Evolutionary conservation across 2,797 vertebrate genomes (phyloP).

Genomic region (Smutsia temminckii): DNA sequence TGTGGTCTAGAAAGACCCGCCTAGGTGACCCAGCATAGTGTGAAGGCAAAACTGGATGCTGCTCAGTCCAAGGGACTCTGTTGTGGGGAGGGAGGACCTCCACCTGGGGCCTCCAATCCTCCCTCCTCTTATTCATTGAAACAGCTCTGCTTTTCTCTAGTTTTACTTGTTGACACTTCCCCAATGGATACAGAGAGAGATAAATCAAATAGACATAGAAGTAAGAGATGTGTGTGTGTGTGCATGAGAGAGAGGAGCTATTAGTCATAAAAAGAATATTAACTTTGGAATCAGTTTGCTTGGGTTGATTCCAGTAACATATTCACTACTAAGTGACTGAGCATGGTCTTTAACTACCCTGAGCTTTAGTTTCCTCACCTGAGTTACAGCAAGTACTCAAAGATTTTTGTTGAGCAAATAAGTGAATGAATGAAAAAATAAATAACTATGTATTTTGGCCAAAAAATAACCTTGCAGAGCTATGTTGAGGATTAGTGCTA

Average conservation of each 20-base stretch:
- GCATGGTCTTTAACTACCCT: not conserved
- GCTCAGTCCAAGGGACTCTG: not conserved
- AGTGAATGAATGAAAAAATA: conserved; percentile 7
- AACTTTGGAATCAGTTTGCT: not conserved
- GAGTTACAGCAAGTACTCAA: not conserved
- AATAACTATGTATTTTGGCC: conserved; percentile 4
- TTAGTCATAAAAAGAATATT: not conserved
- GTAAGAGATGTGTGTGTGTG: not conserved
- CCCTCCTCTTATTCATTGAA: not conserved
- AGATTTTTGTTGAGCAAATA: conserved; percentile 9
- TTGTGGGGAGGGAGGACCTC: too few species aligned
- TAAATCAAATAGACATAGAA: not conserved
- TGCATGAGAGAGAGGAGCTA: not conserved
- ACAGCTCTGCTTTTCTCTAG: not conserved
- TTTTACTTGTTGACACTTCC: not conserved
- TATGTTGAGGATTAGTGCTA: not conserved
- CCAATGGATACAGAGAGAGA: not conserved
- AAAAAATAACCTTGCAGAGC: not conserved
- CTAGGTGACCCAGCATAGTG: not conserved
- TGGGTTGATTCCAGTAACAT: not conserved
- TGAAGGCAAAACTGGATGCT: not conserved
- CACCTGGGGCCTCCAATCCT: not conserved
- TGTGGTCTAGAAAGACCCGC: not conserved
- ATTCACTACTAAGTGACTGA: not conserved
- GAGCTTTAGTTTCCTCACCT: not conserved